Evolutionary conservation across 2,888 invertebrate genomes (phyloP).

Genomic region (Pollenia amentaria): DNA sequence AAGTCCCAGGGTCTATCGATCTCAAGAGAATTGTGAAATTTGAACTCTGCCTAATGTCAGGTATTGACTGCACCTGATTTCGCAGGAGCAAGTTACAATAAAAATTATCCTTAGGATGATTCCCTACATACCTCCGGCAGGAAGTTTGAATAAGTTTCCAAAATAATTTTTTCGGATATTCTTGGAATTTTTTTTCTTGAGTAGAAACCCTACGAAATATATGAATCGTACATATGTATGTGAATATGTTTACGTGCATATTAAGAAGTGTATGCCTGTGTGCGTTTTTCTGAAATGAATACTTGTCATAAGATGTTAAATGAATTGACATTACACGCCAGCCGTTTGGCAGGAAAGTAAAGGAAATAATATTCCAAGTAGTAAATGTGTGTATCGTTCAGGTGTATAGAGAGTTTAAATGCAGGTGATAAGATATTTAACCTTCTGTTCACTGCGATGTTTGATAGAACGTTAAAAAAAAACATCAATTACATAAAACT

Average conservation of each 20-base stretch:
- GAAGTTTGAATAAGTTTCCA: too few relatives aligned
- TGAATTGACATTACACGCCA: slow-evolving; percentile 65
- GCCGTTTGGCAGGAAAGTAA: slow-evolving; percentile 51
- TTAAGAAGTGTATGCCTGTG: slow-evolving; percentile 7
- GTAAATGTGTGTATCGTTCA: neutral
- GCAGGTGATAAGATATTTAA: slow-evolving; percentile 56
- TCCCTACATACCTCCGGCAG: too few relatives aligned
- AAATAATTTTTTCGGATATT: too few relatives aligned
- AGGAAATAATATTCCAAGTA: slow-evolving; percentile 37
- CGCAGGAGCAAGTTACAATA: too few relatives aligned
- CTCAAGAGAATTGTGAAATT: too few relatives aligned
- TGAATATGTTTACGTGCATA: slow-evolving; percentile 13
- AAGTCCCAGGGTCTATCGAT: too few relatives aligned
- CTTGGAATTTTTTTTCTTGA: too few relatives aligned
- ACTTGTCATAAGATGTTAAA: slow-evolving; percentile 71
- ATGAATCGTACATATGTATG: slow-evolving; percentile 13
- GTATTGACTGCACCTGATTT: too few relatives aligned
- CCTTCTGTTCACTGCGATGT: slow-evolving; percentile 41
- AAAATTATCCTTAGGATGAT: too few relatives aligned
- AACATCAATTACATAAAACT: neutral
- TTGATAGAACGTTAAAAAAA: slow-evolving; percentile 31
- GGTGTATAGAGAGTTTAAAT: slow-evolving; percentile 20
- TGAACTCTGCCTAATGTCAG: too few relatives aligned
- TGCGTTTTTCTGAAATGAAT: slow-evolving; percentile 52
- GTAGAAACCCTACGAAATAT: too few relatives aligned